Evolutionary conservation across 2,797 vertebrate species (phyloP).

Genomic region (Taeniopygia guttata): DNA sequence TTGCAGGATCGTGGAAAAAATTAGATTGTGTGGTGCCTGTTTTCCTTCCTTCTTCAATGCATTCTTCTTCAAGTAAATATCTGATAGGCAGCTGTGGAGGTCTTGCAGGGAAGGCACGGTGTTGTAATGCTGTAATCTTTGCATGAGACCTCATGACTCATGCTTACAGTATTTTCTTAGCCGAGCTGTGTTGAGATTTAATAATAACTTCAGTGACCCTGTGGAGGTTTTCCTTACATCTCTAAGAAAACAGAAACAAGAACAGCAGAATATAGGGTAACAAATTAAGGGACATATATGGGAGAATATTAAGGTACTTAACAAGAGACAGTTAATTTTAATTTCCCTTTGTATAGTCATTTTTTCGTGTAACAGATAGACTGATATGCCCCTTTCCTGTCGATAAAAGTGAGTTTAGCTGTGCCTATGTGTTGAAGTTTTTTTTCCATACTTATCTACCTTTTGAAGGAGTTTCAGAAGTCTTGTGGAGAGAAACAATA

Average conservation of each 20-base stretch:
- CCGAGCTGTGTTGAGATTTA: not conserved
- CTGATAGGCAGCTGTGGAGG: not conserved
- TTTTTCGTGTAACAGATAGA: not conserved
- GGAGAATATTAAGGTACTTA: not conserved
- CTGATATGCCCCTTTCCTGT: not conserved
- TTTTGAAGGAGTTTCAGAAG: not conserved
- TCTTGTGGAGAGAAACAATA: not conserved
- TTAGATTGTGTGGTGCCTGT: not conserved
- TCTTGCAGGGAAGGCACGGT: not conserved
- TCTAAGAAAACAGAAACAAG: not conserved
- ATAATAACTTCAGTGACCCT: not conserved
- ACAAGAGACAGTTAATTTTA: not conserved
- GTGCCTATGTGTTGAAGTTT: rapidly evolving
- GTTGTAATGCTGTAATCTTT: slow-evolving; percentile 1
- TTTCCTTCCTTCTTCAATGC: not conserved
- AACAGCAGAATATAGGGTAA: not conserved
- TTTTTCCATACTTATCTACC: not conserved
- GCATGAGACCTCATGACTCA: slow-evolving; percentile 10
- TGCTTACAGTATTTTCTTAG: not conserved
- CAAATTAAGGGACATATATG: not conserved
- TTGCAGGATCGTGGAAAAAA: not conserved
- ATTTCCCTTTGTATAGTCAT: not conserved
- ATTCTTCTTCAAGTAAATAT: not conserved
- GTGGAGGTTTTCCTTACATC: not conserved
- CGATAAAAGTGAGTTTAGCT: not conserved